phyloP scores from a whole-genome alignment of 1,140 invertebrate genomes.

The Cardiocondyla obscurior region DNA sequence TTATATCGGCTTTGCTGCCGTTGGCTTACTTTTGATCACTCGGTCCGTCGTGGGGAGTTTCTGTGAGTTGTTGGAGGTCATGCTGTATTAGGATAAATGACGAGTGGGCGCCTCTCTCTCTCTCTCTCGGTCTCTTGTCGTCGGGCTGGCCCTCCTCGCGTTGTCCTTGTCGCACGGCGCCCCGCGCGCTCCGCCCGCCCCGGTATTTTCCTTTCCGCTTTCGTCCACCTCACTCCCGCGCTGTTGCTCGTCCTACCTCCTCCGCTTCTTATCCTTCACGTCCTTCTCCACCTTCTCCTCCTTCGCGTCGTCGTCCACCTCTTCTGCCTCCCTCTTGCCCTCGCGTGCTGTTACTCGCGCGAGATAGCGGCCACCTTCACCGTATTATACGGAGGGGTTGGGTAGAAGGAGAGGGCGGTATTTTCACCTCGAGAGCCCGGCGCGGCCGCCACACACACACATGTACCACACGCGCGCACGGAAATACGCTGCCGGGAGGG shows the following conservation, averaged over 20 bases:
- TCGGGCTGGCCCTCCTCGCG: constrained; percentile 27
- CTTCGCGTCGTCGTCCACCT: constrained; percentile 20
- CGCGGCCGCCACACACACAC: constrained; percentile 61
- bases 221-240: constrained; percentile 17
- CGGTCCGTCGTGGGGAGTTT: constrained; percentile 90
- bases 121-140: constrained; percentile 35
- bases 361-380: constrained; percentile 65
- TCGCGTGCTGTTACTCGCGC: constrained; percentile 56
- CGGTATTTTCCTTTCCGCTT: constrained; percentile 26
- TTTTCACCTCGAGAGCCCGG: constrained; percentile 72
- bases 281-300: constrained; percentile 25
- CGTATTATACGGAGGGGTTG: constrained; percentile 65
- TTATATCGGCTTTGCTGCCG: constrained; percentile 14
- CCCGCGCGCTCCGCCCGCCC: constrained; percentile 19
- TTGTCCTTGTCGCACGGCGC: constrained; percentile 35
- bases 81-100: constrained; percentile 79
- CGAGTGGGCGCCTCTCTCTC: constrained; percentile 67
- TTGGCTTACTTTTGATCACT: constrained; percentile 89
- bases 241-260: neutral
- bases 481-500: constrained; percentile 36
- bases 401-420: constrained; percentile 70
- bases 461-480: constrained; percentile 61
- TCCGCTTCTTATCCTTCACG: neutral
- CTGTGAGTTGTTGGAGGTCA: constrained; percentile 86
- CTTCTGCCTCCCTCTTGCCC: constrained; percentile 30